Base-by-base conservation (phyloP, 2,113 vertebrate genomes). In the Cephalopterus ornatus region DNA sequence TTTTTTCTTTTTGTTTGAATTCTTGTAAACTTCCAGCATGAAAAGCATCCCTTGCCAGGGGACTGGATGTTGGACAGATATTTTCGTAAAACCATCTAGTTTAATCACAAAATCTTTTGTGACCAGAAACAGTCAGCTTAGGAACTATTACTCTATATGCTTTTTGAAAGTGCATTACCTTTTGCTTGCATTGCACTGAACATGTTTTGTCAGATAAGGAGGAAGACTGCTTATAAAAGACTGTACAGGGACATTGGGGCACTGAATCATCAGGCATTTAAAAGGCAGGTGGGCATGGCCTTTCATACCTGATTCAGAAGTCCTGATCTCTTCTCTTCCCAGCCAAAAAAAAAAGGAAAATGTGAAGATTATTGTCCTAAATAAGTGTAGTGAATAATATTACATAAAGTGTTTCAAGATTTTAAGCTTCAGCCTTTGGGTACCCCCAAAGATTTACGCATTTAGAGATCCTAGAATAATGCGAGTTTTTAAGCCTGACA, bases 391-490 rank as follows among this genome's bases (percentile, higher is more conserved):
- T 55, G 35, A 15, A 50, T 86, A 75, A 16, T 24, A 59, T 19
- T 49, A 27, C 23, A 27, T 42, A 9, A 62, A 85, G 13, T 8
- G 8, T 83, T 83, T 41, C 4, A 49, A 28, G 33, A 30, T 49
- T 56, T 78, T 37, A 27, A 35, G 35, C 20, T 72, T 83, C 33
- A 84, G 30, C 12, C 21, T 55, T 4, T 27, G 27, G 20, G 5
- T n/a, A 73, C 37, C 23, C 23, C 4, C 1, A 2, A 68, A 67
- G 24, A 6, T 67, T 79, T 66, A 33, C 21, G 11, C 1, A 0
- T 21, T 37, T 39, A 35, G 9, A 61, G 17, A 30, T 44, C 19
- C 3, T 28, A 66, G n/a, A 91, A 35, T 33, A 83, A 71, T 16
- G 2, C 10, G 53, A 78, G 12, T 4, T 76, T 50, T 71, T 46